These are phyloP conservation scores for Propithecus deckenii DNA, from an alignment of 2,797 vertebrate species.

Conservation along the genomic window DNA sequence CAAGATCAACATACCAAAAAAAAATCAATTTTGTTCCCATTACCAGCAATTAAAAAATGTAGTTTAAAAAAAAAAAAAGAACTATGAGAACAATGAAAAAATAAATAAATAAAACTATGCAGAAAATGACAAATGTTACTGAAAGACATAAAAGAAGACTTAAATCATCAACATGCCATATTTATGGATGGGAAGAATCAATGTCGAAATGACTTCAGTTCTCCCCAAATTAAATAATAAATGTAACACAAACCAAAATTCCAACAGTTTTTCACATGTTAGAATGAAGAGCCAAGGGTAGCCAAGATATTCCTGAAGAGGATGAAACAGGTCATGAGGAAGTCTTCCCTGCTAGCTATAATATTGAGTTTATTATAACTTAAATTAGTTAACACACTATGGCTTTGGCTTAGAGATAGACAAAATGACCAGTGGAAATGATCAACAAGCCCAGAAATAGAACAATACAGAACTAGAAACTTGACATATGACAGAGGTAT, in stretches of 20 bases:
- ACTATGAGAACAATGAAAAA: not conserved
- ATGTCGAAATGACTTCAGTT: conserved; percentile 16
- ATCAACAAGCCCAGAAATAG: not conserved
- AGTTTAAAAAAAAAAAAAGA: not conserved
- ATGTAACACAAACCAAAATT: not conserved
- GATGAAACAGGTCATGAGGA: not conserved
- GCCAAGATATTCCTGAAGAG: not conserved
- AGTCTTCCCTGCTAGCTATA: not conserved
- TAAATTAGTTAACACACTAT: not conserved
- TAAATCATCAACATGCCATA: not conserved
- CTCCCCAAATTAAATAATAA: conserved; percentile 12
- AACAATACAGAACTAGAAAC: not conserved
- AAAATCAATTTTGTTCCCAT: not conserved
- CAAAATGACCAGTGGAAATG: not conserved
- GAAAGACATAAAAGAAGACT: not conserved
- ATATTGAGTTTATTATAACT: not conserved
- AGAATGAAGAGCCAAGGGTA: not conserved
- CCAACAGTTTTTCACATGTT: conserved; percentile 15
- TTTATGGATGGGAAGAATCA: not conserved
- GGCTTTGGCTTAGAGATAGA: not conserved
- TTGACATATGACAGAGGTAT: not conserved
- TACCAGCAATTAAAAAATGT: not conserved
- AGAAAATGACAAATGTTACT: conserved; percentile 26
- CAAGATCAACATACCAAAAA: not conserved
- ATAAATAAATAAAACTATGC: not conserved